These are phyloP conservation scores for Kryphioiulus occultus DNA, from an alignment of 2,888 invertebrate species.

Conservation along the genomic window DNA sequence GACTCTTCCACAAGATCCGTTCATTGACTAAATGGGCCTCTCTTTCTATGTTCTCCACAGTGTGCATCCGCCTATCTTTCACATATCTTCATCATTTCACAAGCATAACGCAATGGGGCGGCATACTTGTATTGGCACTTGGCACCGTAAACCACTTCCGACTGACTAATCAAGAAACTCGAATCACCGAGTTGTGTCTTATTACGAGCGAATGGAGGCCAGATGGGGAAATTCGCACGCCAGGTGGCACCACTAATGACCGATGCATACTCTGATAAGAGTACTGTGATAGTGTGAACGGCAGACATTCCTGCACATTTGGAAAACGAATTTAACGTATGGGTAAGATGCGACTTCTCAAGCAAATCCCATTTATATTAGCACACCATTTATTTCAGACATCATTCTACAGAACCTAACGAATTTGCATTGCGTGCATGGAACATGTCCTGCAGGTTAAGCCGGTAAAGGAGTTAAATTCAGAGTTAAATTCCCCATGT, in stretches of 20 bases:
- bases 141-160: neutral
- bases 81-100: neutral
- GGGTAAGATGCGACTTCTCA: no score
- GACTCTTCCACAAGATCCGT: neutral
- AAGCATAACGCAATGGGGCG: neutral
- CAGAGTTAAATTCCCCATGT: no score
- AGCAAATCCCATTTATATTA: no score
- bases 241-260: neutral
- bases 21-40: neutral
- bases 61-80: neutral
- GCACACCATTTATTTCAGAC: no score
- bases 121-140: neutral
- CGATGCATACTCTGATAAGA: no score
- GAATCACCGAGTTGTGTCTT: neutral
- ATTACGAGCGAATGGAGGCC: neutral
- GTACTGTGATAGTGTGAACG: no score
- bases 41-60: neutral
- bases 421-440: no score
- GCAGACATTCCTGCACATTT: neutral
- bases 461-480: no score
- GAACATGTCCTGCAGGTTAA: no score
- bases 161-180: neutral
- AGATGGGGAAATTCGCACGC: neutral
- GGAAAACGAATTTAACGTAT: no score
- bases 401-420: no score